phyloP scores from a whole-genome alignment of 2,888 invertebrate species.

The Ectemnius cavifrons region DNA sequence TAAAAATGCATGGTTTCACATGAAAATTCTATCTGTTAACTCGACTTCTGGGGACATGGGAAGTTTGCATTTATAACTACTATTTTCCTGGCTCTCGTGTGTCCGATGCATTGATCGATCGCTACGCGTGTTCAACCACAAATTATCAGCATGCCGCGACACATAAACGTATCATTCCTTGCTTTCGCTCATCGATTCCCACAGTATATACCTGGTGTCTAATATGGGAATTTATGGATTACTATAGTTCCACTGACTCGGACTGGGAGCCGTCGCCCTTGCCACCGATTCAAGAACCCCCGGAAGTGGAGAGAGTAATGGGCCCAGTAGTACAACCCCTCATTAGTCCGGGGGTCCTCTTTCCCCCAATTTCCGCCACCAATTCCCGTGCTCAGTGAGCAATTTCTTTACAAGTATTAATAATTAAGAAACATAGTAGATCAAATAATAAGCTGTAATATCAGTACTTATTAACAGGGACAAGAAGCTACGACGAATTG shows the following conservation, averaged over 20 bases:
- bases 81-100: too few species aligned
- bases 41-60: not conserved
- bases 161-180: not conserved
- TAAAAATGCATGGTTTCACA: not conserved
- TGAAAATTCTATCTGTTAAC: not conserved
- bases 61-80: too few species aligned
- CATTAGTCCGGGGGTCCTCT: constrained; percentile 67
- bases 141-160: constrained; percentile 1
- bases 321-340: constrained; percentile 68
- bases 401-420: not conserved
- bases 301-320: constrained; percentile 69
- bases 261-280: constrained; percentile 71
- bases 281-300: constrained; percentile 70
- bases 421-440: not conserved
- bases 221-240: not conserved
- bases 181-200: constrained; percentile 12
- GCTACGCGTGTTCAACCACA: not conserved
- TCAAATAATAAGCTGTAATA: not conserved
- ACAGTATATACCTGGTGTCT: not conserved
- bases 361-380: constrained; percentile 68
- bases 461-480: constrained; percentile 45
- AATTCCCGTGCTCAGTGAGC: constrained; percentile 37
- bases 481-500: constrained; percentile 62
- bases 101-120: not conserved
- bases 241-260: constrained; percentile 69